Base-by-base conservation (phyloP, 2,797 vertebrate genomes). In the Octomys mimax region DNA sequence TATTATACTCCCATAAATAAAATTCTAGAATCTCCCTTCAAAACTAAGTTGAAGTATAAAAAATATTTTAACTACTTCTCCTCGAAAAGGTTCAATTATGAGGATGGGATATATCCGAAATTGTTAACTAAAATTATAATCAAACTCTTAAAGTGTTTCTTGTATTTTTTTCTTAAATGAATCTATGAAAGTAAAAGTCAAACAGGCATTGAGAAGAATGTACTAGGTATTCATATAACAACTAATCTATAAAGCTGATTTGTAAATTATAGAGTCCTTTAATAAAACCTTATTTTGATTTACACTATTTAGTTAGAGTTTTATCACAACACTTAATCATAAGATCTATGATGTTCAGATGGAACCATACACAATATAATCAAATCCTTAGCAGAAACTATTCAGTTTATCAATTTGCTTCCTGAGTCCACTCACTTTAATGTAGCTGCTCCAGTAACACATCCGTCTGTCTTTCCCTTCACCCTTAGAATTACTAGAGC, bases 401-500 rank as follows among this genome's bases (percentile, higher is more conserved):
- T 94, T 87, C 86, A 75, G 80, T 54, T 36, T 46, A 2, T 93
- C 91, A 94, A 80, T 84, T 61, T 94, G 39, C 39, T 92, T 73
- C 89, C 89, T 66, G 84, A 24, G 59, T 19, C 66, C 64, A 59
- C 19, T 86, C 64, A 78, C 75, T 79, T 79, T 77, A 95, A 95
- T 91, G 91, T 9, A 86, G 57, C 62, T 42, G 84, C 61, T 96
- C 52, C 68, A 82, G 54, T n/a, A 92, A 84, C 33, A 73, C 36
- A 88, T 66, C 73, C 57, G 26, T 26, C 89, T 77, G 95, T 82
- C 31, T 61, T 92, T 49, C 80, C 42, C 61, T 94, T 91, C 92
- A 54, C 68, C 92, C 88, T 96, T 57, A 83, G 49, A 95, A 95
- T 96, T 96, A 97, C 88, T 91, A 92, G 73, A 95, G 84, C 85